Evolutionary conservation across 2,113 vertebrate genomes (phyloP), one percentile per base, ranked within the genome.

Genomic region (Pituophis catenifer): DNA sequence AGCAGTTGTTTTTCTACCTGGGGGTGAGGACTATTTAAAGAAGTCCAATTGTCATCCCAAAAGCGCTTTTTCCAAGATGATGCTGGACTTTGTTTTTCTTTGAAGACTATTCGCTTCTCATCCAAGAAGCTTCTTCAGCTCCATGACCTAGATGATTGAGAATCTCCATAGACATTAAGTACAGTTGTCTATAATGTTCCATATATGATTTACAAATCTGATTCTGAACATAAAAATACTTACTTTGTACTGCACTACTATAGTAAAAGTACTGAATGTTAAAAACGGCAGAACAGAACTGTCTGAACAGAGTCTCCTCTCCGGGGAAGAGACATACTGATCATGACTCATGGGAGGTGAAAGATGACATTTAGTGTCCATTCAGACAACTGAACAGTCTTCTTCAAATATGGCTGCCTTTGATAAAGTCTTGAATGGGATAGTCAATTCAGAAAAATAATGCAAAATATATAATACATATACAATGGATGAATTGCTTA

Each of bases 351-450:
- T 1, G 88, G 81, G 92, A 96, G 65, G 90, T 81, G 29, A 95
- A 62, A 50, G 88, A 92, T 59, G 91, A 70, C n/a, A 95, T 93
- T 94, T 91, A 88, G 92, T 95, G 90, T 54, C 29, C 33, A 89
- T 90, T 95, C 86, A 93, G 33, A 88, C 0, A 91, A 75, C 15
- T 94, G 23, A 94, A 92, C 1, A 90, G 50, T 54, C 6, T 89
- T 89, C 91, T 96, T 44, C 88, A 94, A 91, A 93, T 33, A 89
- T 2, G 8, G n/a, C 86, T 93, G 59, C 48, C 23, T 91, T 52
- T 75, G 58, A 12, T 23, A n/a, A 94, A 91, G 12, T 58, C 54
- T 65, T 94, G 87, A 19, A 91, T 55, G 65, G 87, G 8, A 12
- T 91, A 1, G 0, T 15, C 90, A 93, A 48, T 87, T 94, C 70